Evolutionary conservation across 1,140 invertebrate species (phyloP), one percentile per base, ranked within the genome.

Genomic region (Drosophila varians): DNA sequence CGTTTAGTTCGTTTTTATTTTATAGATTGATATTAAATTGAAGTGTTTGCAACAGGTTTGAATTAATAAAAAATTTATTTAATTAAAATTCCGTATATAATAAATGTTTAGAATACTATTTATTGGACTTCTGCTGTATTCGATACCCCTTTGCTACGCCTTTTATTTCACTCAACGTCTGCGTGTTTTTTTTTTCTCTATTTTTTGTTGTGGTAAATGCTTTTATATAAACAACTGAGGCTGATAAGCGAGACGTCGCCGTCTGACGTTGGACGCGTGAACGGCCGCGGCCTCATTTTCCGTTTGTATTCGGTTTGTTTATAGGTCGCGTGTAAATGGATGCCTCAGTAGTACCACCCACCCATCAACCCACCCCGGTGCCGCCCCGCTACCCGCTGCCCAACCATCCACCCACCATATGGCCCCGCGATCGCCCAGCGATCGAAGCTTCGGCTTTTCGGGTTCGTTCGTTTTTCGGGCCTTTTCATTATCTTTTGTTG

Each of bases 311-410:
- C 5, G 36, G 53, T 58, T 83, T 84, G 64, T 78, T 83, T 84
- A 86, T 83, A 86, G 79, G 79, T 83, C 80, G 79, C 79, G 80
- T 86, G 75, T 68, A 84, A 84, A 74, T 68, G 58, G 61, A 57
- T 58, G 28, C 45, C 55, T 18, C 21, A 45, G n/a, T 8, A 40
- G 4, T 7, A 26, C 31, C 25, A 12, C 38, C 26, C 68, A 58
- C 9, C 23, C 18, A 11, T 18, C 26, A 40, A 14, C 62, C 16
- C 25, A 6, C 8, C 25, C 21, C n/a, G n/a, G n/a, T n/a, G n/a
- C n/a, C n/a, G n/a, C n/a, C n/a, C n/a, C n/a, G n/a, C n/a, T n/a
- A n/a, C n/a, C n/a, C n/a, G n/a, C n/a, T n/a, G n/a, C n/a, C 9
- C 36, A 56, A 18, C 11, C n/a, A 36, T 3, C 16, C 25, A 6